Evolutionary conservation across 1,140 invertebrate genomes (phyloP).

Genomic region (Hypsibius dujardini): DNA sequence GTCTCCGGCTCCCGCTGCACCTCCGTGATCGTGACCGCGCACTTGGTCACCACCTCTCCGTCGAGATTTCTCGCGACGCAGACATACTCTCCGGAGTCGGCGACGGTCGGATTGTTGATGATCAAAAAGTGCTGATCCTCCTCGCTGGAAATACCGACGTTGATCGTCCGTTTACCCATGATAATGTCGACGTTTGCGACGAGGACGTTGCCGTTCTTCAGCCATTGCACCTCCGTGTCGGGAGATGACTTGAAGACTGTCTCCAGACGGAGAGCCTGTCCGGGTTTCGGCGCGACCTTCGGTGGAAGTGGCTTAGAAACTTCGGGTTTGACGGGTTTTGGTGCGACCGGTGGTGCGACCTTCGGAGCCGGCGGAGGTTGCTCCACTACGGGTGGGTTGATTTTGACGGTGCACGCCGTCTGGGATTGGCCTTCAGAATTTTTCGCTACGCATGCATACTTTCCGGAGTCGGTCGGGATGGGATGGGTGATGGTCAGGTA

Average conservation of each 20-base stretch:
- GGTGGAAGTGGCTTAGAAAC: neutral
- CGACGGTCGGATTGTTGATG: neutral
- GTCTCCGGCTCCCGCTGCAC: neutral
- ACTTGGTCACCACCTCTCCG: neutral
- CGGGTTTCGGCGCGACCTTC: neutral
- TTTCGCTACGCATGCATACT: constrained; percentile 80
- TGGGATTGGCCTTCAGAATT: constrained; percentile 76
- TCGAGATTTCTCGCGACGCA: neutral
- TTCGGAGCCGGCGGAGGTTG: neutral
- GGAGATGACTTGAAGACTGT: neutral
- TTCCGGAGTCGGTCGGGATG: constrained; percentile 78
- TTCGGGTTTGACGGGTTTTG: neutral
- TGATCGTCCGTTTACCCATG: neutral
- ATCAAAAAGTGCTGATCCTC: neutral
- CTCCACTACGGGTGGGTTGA: constrained; percentile 24
- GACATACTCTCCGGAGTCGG: constrained; percentile 9
- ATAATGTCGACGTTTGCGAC: constrained; percentile 8
- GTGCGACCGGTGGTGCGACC: neutral
- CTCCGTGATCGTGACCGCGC: neutral
- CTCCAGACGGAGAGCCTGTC: neutral
- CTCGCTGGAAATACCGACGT: neutral
- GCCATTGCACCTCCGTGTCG: neutral
- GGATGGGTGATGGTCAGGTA: constrained; percentile 70
- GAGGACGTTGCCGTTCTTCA: neutral
- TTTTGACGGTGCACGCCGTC: constrained; percentile 71